These are phyloP conservation scores for Dendrocincla tyrannina DNA, from an alignment of 2,797 vertebrate genomes.

Conservation along the genomic window DNA sequence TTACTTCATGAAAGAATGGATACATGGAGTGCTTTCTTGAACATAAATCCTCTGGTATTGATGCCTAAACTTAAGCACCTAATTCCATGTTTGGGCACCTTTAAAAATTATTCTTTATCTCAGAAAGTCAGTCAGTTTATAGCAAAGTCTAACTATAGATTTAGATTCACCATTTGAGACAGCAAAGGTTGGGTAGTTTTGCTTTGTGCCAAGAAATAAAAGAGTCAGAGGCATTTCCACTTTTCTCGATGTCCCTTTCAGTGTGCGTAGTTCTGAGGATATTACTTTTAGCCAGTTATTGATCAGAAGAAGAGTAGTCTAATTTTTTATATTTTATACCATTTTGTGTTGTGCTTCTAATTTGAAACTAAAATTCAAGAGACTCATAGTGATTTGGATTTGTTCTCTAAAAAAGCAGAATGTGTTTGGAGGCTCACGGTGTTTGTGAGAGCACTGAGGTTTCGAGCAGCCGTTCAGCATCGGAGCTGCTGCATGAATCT, in stretches of 20 bases:
- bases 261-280: background rate
- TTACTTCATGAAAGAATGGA: constrained; percentile 2
- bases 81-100: background rate
- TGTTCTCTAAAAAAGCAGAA: background rate
- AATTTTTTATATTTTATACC: background rate
- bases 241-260: background rate
- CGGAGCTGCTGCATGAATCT: background rate
- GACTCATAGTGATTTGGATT: background rate
- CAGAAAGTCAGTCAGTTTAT: constrained; percentile 2
- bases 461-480: background rate
- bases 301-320: background rate
- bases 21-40: background rate
- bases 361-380: background rate
- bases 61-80: background rate
- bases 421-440: background rate
- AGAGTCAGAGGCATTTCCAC: background rate
- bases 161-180: background rate
- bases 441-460: background rate
- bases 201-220: constrained; percentile 3
- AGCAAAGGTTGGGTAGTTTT: background rate
- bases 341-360: background rate
- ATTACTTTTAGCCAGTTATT: background rate
- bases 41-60: background rate
- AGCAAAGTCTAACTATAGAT: constrained; percentile 10
- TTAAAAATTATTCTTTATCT: background rate